A percentile compares a stretch with the other conserved stretches of the same genome.
These are phyloP conservation scores for Picathartes gymnocephalus DNA, from an alignment of 2,113 vertebrate species.

Conservation along the genomic window DNA sequence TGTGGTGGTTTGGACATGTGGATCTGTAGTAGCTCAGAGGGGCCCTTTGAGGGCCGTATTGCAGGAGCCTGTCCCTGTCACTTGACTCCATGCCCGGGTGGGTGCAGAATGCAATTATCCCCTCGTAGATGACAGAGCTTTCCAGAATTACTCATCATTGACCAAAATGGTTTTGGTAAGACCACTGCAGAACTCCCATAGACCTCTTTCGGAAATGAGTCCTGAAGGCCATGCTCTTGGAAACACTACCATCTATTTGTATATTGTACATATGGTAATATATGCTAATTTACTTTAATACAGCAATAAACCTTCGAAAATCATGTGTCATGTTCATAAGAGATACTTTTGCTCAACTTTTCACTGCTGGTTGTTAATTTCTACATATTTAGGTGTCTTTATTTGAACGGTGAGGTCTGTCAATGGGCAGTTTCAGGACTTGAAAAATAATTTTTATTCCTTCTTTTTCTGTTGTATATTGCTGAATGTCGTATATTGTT, in stretches of 20 bases:
- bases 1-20: neutral
- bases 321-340: neutral
- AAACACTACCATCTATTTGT: neutral
- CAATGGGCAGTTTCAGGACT: neutral
- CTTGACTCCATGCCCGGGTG: neutral
- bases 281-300: neutral
- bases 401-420: neutral
- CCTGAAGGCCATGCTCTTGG: neutral
- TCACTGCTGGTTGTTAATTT: neutral
- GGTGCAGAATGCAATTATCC: neutral
- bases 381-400: neutral
- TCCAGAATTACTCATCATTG: neutral
- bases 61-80: neutral
- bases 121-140: fast-evolving
- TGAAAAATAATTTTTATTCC: neutral
- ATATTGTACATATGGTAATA: neutral
- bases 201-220: neutral
- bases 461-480: neutral
- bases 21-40: neutral
- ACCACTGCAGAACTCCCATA: neutral
- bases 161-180: neutral
- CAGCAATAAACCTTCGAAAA: neutral
- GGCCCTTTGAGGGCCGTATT: neutral
- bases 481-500: no score
- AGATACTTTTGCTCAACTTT: neutral